Evolutionary conservation across 2,113 vertebrate species (phyloP).

Genomic region (Tyto alba): DNA sequence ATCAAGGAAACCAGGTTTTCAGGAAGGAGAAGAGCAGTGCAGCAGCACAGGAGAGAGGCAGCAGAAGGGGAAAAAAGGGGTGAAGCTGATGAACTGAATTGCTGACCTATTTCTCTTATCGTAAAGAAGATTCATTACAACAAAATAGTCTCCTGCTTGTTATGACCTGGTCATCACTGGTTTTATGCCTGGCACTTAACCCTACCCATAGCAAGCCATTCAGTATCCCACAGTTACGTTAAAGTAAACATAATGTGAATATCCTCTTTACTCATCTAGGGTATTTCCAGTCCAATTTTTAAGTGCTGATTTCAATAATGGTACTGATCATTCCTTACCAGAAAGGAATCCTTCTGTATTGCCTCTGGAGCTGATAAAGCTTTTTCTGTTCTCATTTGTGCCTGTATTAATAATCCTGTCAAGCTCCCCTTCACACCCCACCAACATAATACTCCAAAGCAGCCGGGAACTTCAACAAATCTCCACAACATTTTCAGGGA

Average conservation of each 20-base stretch:
- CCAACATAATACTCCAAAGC: not conserved
- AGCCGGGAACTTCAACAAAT: not conserved
- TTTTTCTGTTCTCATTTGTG: not conserved
- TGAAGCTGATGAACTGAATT: not conserved
- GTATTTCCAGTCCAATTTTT: not conserved
- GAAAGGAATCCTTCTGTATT: not conserved
- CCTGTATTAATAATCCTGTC: not conserved
- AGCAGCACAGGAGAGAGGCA: not conserved
- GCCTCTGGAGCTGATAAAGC: not conserved
- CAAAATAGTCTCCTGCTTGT: not conserved
- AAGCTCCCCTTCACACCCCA: not conserved
- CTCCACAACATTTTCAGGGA: not conserved
- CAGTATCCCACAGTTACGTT: not conserved
- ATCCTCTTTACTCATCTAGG: not conserved
- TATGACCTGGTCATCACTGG: not conserved
- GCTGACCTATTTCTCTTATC: not conserved
- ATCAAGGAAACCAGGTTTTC: not conserved
- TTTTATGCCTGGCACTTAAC: not conserved
- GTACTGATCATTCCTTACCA: not conserved
- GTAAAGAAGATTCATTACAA: not conserved
- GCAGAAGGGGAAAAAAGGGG: not conserved
- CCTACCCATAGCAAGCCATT: not conserved
- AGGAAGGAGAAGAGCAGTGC: not conserved
- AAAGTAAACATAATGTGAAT: not conserved
- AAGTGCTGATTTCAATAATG: fast-evolving